Evolutionary conservation across 2,797 vertebrate genomes (phyloP).

Genomic region (Darevskia nairensis): DNA sequence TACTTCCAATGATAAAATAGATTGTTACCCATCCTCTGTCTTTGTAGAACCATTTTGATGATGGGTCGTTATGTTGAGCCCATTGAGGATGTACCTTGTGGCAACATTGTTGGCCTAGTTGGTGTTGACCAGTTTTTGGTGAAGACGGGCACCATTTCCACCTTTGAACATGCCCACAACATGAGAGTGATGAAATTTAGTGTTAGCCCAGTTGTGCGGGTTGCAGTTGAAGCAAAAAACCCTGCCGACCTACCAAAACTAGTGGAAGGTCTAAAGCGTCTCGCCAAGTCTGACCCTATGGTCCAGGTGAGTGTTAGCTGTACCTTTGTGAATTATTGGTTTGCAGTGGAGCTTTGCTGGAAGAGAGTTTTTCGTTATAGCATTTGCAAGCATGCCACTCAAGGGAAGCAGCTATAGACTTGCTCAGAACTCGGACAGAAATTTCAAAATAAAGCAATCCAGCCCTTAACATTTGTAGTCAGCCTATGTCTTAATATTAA

Average conservation of each 20-base stretch:
- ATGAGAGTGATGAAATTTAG: conserved; percentile 71
- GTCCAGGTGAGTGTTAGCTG: conserved; percentile 62
- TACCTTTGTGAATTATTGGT: not conserved
- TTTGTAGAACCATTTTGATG: conserved; percentile 71
- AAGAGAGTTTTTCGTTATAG: not conserved
- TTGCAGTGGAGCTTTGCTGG: not conserved
- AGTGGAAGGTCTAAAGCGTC: conserved; percentile 69
- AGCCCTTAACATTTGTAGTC: not conserved
- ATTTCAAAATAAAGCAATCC: not conserved
- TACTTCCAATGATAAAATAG: conserved; percentile 8
- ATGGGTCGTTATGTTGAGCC: conserved; percentile 71
- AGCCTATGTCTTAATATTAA: not conserved
- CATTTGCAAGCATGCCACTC: not conserved
- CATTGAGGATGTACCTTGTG: conserved; percentile 72
- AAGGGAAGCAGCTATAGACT: not conserved
- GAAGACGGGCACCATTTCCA: conserved; percentile 64
- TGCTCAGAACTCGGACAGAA: not conserved
- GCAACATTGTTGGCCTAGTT: conserved; percentile 69
- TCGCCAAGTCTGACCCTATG: conserved; percentile 72
- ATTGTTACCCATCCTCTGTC: conserved; percentile 41
- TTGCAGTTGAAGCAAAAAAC: conserved; percentile 70
- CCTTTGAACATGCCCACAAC: conserved; percentile 68
- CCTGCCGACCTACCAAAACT: conserved; percentile 68
- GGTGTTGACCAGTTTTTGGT: conserved; percentile 70
- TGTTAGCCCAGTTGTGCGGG: conserved; percentile 65